These are phyloP conservation scores for Centropristis striata DNA, from an alignment of 2,113 vertebrate species.

Conservation along the genomic window DNA sequence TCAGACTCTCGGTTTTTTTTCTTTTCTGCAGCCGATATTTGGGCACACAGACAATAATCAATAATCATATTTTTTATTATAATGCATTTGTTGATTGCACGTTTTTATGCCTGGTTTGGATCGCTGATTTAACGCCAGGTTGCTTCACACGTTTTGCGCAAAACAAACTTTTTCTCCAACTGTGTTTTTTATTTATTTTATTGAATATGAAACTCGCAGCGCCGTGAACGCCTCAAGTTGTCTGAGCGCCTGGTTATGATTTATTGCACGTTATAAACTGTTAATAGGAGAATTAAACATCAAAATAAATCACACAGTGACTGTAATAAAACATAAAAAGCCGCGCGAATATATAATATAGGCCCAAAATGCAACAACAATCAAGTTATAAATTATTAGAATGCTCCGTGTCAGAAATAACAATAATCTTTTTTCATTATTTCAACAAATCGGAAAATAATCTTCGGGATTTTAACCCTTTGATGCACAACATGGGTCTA, in stretches of 20 bases:
- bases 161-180: background rate
- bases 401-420: too few species aligned
- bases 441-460: background rate
- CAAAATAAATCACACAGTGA: background rate
- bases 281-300: background rate
- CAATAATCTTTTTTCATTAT: background rate
- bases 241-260: background rate
- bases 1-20: background rate
- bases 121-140: rapidly evolving
- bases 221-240: background rate
- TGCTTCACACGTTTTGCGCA: background rate
- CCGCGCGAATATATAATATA: too few species aligned
- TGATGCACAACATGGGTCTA: too few species aligned
- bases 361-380: background rate
- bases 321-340: background rate
- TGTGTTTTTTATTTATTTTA: background rate
- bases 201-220: too few species aligned
- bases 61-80: background rate
- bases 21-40: background rate
- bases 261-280: background rate
- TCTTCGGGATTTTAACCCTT: too few species aligned
- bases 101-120: background rate
- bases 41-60: background rate
- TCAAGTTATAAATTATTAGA: background rate
- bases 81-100: background rate